Evolutionary conservation across 2,113 vertebrate species (phyloP).

Genomic region (Chloebia gouldiae): DNA sequence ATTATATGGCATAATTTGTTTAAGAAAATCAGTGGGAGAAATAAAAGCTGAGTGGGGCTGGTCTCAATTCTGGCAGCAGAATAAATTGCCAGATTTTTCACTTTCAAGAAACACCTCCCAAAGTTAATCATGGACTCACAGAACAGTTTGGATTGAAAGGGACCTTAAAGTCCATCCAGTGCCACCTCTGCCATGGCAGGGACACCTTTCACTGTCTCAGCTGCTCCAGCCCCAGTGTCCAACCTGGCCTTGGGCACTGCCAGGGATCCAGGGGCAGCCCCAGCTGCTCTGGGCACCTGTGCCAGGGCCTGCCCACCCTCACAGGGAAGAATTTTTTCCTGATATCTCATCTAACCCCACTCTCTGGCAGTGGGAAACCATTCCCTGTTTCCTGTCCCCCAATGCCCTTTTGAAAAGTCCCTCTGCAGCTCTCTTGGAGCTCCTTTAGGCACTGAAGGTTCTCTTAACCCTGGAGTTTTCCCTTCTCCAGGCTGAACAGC

Average conservation of each 20-base stretch:
- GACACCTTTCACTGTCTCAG: not conserved
- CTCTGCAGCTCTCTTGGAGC: not conserved
- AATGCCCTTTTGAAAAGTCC: not conserved
- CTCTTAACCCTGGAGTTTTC: not conserved
- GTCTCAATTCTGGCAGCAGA: not conserved
- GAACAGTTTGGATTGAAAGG: not conserved
- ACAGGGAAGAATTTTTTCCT: not conserved
- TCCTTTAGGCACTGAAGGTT: not conserved
- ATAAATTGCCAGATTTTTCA: not conserved
- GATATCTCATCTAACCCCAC: fast-evolving
- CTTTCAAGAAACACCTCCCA: not conserved
- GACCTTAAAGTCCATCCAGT: fast-evolving
- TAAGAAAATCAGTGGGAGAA: not conserved
- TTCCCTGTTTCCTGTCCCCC: not conserved
- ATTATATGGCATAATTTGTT: not conserved
- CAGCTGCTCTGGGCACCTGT: not conserved
- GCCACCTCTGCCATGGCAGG: not conserved
- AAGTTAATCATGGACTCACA: not conserved
- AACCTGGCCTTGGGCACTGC: not conserved
- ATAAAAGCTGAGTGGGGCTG: not conserved
- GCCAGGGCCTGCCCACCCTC: not conserved
- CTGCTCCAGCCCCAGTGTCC: not conserved
- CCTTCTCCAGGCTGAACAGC: not conserved
- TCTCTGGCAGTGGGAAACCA: not conserved
- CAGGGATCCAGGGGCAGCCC: not conserved